These are phyloP conservation scores for Campoletis raptor DNA, from an alignment of 2,888 invertebrate species.

Conservation along the genomic window DNA sequence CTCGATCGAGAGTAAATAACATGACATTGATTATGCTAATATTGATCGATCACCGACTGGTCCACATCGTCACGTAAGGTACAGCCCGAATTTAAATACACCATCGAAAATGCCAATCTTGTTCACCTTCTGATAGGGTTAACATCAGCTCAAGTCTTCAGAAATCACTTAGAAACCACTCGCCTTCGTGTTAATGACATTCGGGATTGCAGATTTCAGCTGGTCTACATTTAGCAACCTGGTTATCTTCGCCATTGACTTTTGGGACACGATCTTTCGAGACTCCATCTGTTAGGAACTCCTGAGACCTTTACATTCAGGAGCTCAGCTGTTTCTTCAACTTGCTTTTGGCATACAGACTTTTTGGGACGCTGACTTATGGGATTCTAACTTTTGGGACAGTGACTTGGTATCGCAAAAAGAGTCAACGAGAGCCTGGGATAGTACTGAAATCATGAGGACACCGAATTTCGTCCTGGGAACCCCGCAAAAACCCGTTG, in stretches of 20 bases:
- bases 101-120: neutral
- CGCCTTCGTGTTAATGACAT: neutral
- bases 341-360: neutral
- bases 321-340: too few relatives aligned
- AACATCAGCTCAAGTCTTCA: neutral
- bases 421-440: neutral
- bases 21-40: slow-evolving; percentile 78
- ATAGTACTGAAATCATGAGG: slow-evolving; percentile 12
- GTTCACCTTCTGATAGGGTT: neutral
- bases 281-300: neutral
- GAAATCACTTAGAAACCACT: neutral
- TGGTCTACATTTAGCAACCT: neutral
- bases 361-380: neutral
- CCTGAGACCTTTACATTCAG: neutral
- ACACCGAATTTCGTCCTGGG: slow-evolving; percentile 38
- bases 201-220: neutral
- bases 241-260: neutral
- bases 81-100: neutral
- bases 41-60: slow-evolving; percentile 76
- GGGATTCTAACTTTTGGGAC: neutral
- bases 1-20: slow-evolving; percentile 68
- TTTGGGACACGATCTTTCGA: neutral
- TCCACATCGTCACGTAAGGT: slow-evolving; percentile 34
- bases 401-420: neutral
- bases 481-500: slow-evolving; percentile 79